Conservation (phyloP, 2,797 vertebrate species). For the Pseudomugil gertrudae region DNA sequence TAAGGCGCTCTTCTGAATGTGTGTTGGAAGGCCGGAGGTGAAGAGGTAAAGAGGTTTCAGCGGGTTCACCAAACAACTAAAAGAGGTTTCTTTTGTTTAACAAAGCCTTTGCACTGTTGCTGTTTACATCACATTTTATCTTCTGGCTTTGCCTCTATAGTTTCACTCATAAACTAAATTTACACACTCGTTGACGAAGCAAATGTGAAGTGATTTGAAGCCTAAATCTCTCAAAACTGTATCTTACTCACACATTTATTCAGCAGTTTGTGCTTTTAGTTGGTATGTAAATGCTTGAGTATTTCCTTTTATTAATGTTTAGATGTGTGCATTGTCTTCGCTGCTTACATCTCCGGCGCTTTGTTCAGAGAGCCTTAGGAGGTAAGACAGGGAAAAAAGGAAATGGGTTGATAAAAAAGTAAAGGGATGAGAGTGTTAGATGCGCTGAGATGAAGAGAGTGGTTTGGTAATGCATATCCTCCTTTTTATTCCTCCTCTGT, state of each 20-base stretch:
- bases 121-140: slow-evolving; percentile 3
- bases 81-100: slow-evolving; percentile 14
- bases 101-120: not conserved
- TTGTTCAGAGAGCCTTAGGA: slow-evolving; percentile 48
- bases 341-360: slow-evolving; percentile 36
- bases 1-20: slow-evolving; percentile 34
- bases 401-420: slow-evolving; percentile 46
- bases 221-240: not conserved
- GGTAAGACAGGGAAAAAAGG: slow-evolving; percentile 17
- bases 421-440: slow-evolving; percentile 50
- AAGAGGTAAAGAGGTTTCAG: slow-evolving; percentile 58
- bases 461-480: slow-evolving; percentile 67
- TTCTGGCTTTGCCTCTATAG: no score
- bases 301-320: slow-evolving; percentile 29
- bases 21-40: slow-evolving; percentile 38
- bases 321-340: slow-evolving; percentile 31
- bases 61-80: slow-evolving; percentile 28
- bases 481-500: slow-evolving; percentile 60
- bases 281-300: slow-evolving; percentile 6
- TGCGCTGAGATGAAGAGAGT: slow-evolving; percentile 52
- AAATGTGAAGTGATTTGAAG: not conserved
- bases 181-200: not conserved
- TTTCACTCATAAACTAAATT: no score
- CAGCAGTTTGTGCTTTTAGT: not conserved
- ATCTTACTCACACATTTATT: not conserved